Conservation (phyloP, 1,140 invertebrate genomes). For the Drosophila fuyamai region DNA sequence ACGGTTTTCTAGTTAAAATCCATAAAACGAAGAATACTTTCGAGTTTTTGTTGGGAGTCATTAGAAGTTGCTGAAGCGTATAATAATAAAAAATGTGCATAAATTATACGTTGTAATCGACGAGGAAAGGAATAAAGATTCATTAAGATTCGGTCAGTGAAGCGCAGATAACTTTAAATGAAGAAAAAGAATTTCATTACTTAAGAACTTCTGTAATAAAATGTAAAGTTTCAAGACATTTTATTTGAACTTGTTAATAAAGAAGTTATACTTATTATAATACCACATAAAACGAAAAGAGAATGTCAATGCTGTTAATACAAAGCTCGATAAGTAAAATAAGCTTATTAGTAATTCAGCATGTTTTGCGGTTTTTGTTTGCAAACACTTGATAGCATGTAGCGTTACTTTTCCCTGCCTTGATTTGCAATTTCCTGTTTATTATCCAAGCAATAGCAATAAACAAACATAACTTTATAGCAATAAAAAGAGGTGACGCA, state of each 20-base stretch:
- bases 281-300: background rate
- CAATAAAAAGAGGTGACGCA: slow-evolving; percentile 2
- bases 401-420: slow-evolving; percentile 21
- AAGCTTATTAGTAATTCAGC: background rate
- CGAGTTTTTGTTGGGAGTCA: slow-evolving; percentile 8
- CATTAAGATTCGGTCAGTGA: slow-evolving; percentile 21
- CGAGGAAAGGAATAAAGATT: slow-evolving; percentile 1
- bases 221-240: background rate
- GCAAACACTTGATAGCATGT: slow-evolving; percentile 1
- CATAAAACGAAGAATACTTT: slow-evolving; percentile 20
- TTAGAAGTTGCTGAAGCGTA: slow-evolving; percentile 24
- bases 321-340: background rate
- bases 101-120: slow-evolving; percentile 17
- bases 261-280: background rate
- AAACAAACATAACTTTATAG: background rate
- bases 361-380: background rate
- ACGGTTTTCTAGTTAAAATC: slow-evolving; percentile 21
- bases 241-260: background rate
- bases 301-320: background rate
- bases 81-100: slow-evolving; percentile 23
- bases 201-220: background rate
- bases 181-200: no score
- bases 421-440: slow-evolving; percentile 37
- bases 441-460: slow-evolving; percentile 31
- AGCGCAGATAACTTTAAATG: background rate